Evolutionary conservation across 2,113 vertebrate genomes (phyloP), one percentile per base, ranked within the genome.

Genomic region (Elachura formosa): DNA sequence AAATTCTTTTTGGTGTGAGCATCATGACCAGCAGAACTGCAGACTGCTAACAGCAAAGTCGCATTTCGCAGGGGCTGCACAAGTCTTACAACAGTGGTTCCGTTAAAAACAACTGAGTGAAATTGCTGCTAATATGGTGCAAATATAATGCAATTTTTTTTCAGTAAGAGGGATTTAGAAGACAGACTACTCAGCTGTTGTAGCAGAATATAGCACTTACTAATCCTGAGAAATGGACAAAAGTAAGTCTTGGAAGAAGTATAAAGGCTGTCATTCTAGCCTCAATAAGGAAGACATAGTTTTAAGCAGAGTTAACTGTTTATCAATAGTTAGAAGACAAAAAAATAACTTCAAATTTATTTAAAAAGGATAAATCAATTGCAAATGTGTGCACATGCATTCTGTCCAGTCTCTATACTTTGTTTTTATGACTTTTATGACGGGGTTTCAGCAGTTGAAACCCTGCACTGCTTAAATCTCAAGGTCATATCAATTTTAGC

Each of bases 391-490:
- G 19, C 31, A 46, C 12, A 28, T 28, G 17, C n/a, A 63, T 26
- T 46, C 1, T n/a, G 26, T 16, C 25, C 0, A 0, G 20, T 34
- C 10, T 67, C 11, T 49, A 38, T 21, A 3, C 2, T 75, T 59
- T 40, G 9, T 81, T 89, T 55, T 59, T 46, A 69, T 62, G 23
- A 52, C 4, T 64, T 82, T 13, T 64, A 22, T 56, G 6, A n/a
- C 40, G 25, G 43, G 31, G 12, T 66, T 85, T 69, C 33, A 86
- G 38, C 40, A 86, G 19, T 36, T 71, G 40, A 62, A 75, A 45
- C 14, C n/a, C 49, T 56, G 21, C 14, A 51, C 54, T 52, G 1
- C 26, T 28, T 14, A 40, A 41, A 16, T 55, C 29, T 77, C 46
- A 56, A 85, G 23, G 54, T 40, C 8, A 2, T 31, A 68, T 1